These are phyloP conservation scores for Drosophila pegasa DNA, from an alignment of 2,888 invertebrate genomes.

Conservation along the genomic window DNA sequence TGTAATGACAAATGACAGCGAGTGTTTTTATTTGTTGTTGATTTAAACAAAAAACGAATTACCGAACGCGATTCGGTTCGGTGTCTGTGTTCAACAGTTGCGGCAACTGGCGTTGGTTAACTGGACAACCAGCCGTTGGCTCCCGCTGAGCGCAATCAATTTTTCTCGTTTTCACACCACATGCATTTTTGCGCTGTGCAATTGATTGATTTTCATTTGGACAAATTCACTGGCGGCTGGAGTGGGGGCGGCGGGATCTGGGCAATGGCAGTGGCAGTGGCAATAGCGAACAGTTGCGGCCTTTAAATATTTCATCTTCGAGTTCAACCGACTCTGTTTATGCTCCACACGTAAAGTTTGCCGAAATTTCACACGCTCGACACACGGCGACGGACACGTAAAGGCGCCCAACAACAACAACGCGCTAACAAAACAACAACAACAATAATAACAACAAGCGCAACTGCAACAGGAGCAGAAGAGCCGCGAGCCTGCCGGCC, in stretches of 20 bases:
- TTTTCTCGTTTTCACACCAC: slow-evolving; percentile 64
- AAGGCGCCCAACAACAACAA: slow-evolving; percentile 25
- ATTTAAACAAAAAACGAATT: slow-evolving; percentile 8
- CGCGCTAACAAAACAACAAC: slow-evolving; percentile 4
- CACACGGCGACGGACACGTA: slow-evolving; percentile 17
- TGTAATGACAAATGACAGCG: slow-evolving; percentile 71
- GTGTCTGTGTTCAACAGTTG: slow-evolving; percentile 46
- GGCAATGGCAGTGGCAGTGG: slow-evolving; percentile 13
- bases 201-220: slow-evolving; percentile 70
- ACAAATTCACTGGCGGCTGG: slow-evolving; percentile 20
- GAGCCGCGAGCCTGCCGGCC: slow-evolving; percentile 44
- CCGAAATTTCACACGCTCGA: slow-evolving; percentile 20
- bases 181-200: slow-evolving; percentile 55
- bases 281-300: slow-evolving; percentile 2
- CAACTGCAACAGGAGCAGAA: slow-evolving; percentile 33
- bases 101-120: slow-evolving; percentile 52
- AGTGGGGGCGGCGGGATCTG: neutral
- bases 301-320: slow-evolving; percentile 34
- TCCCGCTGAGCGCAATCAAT: slow-evolving; percentile 69
- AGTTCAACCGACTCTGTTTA: slow-evolving; percentile 7
- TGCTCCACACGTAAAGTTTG: slow-evolving; percentile 23
- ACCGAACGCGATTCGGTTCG: slow-evolving; percentile 11
- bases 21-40: slow-evolving; percentile 27
- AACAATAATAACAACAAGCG: slow-evolving; percentile 15
- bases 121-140: slow-evolving; percentile 31